Base-by-base conservation (phyloP, 2,797 vertebrate genomes). In the Syngnathus acus region DNA sequence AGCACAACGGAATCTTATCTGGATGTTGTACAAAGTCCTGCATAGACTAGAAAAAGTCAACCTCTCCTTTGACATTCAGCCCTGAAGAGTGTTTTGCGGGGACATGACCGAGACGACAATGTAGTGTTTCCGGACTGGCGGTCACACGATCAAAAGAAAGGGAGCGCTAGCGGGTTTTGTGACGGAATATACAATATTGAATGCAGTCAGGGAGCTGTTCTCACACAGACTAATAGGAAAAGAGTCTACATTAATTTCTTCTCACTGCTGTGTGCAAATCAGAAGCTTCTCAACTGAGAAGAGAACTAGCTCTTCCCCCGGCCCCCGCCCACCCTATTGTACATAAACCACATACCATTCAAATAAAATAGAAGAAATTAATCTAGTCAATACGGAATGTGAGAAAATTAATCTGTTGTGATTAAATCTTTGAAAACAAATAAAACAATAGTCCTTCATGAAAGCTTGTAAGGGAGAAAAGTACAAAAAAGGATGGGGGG, bases 231-330 rank as follows among this genome's bases (percentile, higher is more conserved):
- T 86, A 90, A 88, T 83, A 89, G 92, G 77, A 90, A 92, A 89
- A 95, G 87, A 88, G 83, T 94, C 92, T 91, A 92, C 94, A 95
- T 93, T 92, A 93, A 92, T 93, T 92, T 90, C 85, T 93, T 94
- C 93, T 94, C 91, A 92, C 93, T 95, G 96, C 88, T 94, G 95
- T 97, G 94, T 98, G 95, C 95, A 98, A 98, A 96, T 95, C 91
- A 93, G 92, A 93, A 93, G 93, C 91, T 95, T 94, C 92, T 95
- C 92, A 91, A 94, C 48, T 6, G 76, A 80, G 91, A 91, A 85
- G 84, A 87, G 80, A 67, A 85, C 83, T 87, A 70, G 82, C 79
- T 86, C 83, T 86, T 87, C 82, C 66, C 71, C 90, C 90, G 89
- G 68, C 71, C 87, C 89, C 73, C 78, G 71, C 88, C 71, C 72